Conservation (phyloP, 2,113 vertebrate species). For the Acanthochromis polyacanthus region DNA sequence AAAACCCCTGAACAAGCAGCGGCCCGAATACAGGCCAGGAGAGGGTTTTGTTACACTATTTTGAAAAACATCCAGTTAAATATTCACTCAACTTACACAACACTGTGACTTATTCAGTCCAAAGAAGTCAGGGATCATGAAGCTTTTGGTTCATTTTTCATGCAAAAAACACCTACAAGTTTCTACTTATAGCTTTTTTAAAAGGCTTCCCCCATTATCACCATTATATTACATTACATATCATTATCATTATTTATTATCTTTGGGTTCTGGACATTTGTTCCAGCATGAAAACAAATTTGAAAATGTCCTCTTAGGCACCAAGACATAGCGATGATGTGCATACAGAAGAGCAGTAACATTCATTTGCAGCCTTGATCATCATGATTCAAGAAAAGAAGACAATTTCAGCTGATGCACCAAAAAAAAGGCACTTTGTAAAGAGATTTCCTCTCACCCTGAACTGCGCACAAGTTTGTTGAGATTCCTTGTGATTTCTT, state of each 20-base stretch:
- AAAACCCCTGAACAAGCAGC: conserved; percentile 6
- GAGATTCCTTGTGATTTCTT: conserved; percentile 3
- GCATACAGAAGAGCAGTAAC: not conserved
- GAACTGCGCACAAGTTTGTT: not conserved
- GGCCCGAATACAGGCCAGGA: not conserved
- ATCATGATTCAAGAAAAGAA: not conserved
- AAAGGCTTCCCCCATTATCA: too few relatives aligned
- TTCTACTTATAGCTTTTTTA: not conserved
- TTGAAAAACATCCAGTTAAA: not conserved
- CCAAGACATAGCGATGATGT: not conserved
- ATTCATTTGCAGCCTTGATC: not conserved
- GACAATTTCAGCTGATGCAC: too few relatives aligned
- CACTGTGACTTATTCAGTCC: not conserved
- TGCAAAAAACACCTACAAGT: not conserved
- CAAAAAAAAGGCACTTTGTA: not conserved
- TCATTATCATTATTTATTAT: too few relatives aligned
- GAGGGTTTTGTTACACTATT: not conserved
- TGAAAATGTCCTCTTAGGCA: not conserved
- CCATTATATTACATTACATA: too few relatives aligned
- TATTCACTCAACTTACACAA: conserved; percentile 1
- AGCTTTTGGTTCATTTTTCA: too few relatives aligned
- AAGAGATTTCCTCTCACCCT: not conserved
- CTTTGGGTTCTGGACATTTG: not conserved
- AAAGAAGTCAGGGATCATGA: not conserved
- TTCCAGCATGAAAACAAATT: too few relatives aligned